A percentile compares a stretch with the other conserved stretches of the same genome.
These are phyloP conservation scores for Scolopax mira DNA, from an alignment of 2,113 vertebrate species.

Conservation along the genomic window DNA sequence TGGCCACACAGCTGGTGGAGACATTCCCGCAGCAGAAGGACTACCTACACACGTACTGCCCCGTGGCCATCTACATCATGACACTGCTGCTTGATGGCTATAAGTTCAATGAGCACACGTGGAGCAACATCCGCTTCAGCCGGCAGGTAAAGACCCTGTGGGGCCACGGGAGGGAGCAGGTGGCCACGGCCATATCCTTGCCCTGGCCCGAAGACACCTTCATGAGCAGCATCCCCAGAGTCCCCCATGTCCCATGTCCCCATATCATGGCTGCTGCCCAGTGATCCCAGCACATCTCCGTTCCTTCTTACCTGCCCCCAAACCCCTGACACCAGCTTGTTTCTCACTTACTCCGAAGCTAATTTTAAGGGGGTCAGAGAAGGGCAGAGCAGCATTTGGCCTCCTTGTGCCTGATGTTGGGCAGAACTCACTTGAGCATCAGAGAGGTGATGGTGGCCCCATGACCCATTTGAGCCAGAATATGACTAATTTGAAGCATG, in stretches of 20 bases:
- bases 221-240: background rate
- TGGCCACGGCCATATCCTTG: background rate
- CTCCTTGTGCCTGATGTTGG: background rate
- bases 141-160: conserved; percentile 72
- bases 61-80: conserved; percentile 75
- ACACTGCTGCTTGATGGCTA: conserved; percentile 79
- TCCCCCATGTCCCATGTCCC: background rate
- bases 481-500: background rate
- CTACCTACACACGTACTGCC: conserved; percentile 78
- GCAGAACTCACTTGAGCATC: background rate
- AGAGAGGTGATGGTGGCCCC: background rate
- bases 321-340: background rate
- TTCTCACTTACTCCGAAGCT: background rate
- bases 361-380: background rate
- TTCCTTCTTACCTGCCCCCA: background rate
- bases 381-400: background rate
- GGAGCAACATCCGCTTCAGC: conserved; percentile 82
- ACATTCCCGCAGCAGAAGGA: background rate
- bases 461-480: background rate
- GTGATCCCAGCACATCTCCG: background rate
- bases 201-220: accelerated
- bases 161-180: background rate
- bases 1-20: conserved; percentile 15
- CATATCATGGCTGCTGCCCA: background rate
- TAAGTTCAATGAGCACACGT: conserved; percentile 75